A percentile compares a stretch with the other conserved stretches of the same genome.
These are phyloP conservation scores for Euschistus heros DNA, from an alignment of 1,140 invertebrate genomes.

Conservation along the genomic window DNA sequence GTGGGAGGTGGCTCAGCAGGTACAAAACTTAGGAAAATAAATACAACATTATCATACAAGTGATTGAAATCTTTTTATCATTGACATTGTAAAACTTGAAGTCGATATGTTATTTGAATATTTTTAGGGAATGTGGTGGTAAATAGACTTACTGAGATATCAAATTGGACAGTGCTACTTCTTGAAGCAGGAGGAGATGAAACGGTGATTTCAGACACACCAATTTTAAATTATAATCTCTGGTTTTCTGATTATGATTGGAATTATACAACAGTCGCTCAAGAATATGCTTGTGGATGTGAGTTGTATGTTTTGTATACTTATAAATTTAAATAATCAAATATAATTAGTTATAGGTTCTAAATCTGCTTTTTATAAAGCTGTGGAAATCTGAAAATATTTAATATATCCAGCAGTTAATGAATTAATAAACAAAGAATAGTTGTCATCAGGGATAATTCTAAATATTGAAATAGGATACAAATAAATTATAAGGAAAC, in stretches of 20 bases:
- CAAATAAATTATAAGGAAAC: background rate
- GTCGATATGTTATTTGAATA: background rate
- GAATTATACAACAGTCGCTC: constrained; percentile 22
- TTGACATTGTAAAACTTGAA: constrained; percentile 25
- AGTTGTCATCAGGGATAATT: too few species aligned
- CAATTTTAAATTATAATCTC: constrained; percentile 51
- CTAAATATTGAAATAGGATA: too few species aligned
- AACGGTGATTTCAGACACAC: constrained; percentile 77
- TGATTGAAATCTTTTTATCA: too few species aligned
- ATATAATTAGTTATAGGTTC: too few species aligned
- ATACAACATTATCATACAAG: too few species aligned
- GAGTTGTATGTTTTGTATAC: background rate
- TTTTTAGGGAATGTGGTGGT: constrained; percentile 70
- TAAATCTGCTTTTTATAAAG: too few species aligned
- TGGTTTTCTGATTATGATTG: constrained; percentile 18
- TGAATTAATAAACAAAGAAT: too few species aligned
- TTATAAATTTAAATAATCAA: background rate
- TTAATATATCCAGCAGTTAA: too few species aligned
- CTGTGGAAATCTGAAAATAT: too few species aligned
- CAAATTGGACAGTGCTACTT: constrained; percentile 68
- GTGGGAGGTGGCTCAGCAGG: constrained; percentile 88
- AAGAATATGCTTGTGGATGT: constrained; percentile 22
- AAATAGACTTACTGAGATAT: constrained; percentile 63
- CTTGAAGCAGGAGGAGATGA: constrained; percentile 85
- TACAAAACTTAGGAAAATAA: background rate